Conservation (phyloP, 2,888 invertebrate species). For the Mycalesis mineus region DNA sequence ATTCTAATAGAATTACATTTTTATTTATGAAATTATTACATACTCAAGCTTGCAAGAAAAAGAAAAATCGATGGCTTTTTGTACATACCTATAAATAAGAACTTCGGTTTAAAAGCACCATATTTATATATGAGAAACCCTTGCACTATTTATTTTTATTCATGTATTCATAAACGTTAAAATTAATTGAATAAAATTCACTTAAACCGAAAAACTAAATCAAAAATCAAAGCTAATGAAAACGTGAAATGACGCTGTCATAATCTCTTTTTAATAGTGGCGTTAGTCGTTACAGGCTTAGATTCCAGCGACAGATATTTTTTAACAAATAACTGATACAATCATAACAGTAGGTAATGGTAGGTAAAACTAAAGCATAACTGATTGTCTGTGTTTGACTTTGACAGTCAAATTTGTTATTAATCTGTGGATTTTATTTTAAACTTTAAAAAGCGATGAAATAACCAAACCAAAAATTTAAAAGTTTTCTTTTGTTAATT, state of each 20-base stretch:
- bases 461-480: too few relatives aligned
- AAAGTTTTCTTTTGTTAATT: too few relatives aligned
- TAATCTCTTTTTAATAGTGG: not conserved
- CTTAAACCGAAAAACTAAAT: slow-evolving; percentile 5
- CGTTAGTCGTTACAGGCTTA: too few relatives aligned
- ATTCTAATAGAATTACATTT: not conserved
- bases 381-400: too few relatives aligned
- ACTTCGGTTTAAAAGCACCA: slow-evolving; percentile 45
- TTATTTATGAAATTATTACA: not conserved
- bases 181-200: slow-evolving; percentile 11
- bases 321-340: too few relatives aligned
- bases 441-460: too few relatives aligned
- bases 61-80: slow-evolving; percentile 44
- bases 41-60: slow-evolving; percentile 10
- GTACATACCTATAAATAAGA: slow-evolving; percentile 49
- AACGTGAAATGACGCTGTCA: slow-evolving; percentile 29
- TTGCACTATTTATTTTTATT: slow-evolving; percentile 5
- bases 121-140: slow-evolving; percentile 24
- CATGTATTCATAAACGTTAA: slow-evolving; percentile 11
- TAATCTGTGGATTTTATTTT: too few relatives aligned
- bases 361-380: too few relatives aligned
- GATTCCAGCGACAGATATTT: too few relatives aligned
- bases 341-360: too few relatives aligned
- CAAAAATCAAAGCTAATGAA: slow-evolving; percentile 15
- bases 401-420: too few relatives aligned